Base-by-base conservation (phyloP, 1,140 invertebrate species). In the Lithobius niger region DNA sequence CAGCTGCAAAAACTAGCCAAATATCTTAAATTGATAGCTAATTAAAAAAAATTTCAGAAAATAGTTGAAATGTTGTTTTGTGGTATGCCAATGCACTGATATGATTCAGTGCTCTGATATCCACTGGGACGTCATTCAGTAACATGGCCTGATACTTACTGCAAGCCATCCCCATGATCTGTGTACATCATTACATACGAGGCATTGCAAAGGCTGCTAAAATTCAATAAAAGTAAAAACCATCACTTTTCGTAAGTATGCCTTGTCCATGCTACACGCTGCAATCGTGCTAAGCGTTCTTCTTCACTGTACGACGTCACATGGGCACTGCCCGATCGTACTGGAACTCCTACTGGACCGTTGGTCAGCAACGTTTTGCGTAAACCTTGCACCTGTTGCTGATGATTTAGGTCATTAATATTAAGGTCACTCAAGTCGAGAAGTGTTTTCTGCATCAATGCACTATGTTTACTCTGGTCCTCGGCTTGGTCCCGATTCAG, bases 211-310 rank as follows among this genome's bases (percentile, higher is more conserved):
- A n/a, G n/a, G n/a, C n/a, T n/a, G n/a, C n/a, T n/a, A n/a, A n/a
- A n/a, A n/a, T n/a, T n/a, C n/a, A n/a, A n/a, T n/a, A n/a, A n/a
- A n/a, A n/a, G n/a, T n/a, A n/a, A n/a, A n/a, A n/a, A n/a, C n/a
- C n/a, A n/a, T 55, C 45, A 55, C 36, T 55, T 55, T 2, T 45
- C 54, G 16, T 52, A 51, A 3, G 86, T 90, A 64, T 89, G 86
- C 61, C 87, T 73, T 0, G 84, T 84, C 86, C 86, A 90, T 27
- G 80, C 78, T 0, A 82, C 80, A 53, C 86, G 74, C 62, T 83
- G 81, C 53, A 88, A 77, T 62, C 87, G 82, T n/a, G 79, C 79
- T 82, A 88, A 85, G 59, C 54, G 21, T 49, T 55, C 54, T 26
- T 50, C 48, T 16, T 50, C 48, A 26, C 24, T 50, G 4, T 13